Base-by-base conservation (phyloP, 2,113 vertebrate species). In the Oreamnos americanus region DNA sequence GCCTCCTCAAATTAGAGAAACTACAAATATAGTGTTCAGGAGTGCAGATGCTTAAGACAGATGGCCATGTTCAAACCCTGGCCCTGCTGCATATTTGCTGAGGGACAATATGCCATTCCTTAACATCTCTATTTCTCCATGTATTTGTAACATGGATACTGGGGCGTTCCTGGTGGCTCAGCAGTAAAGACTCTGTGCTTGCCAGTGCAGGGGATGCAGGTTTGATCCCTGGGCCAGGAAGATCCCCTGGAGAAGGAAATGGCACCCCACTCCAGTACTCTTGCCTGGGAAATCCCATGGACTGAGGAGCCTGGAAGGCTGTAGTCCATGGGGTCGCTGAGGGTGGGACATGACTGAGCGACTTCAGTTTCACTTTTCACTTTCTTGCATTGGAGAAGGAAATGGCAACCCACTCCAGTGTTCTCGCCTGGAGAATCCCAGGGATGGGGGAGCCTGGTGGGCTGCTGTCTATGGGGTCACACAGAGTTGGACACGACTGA, bases 121-220 rank as follows among this genome's bases (percentile, higher is more conserved):
- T 78, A 71, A 19, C 5, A 33, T 67, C n/a, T 85, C 67, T 71
- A 25, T 53, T 78, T 85, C 45, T 92, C 49, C 39, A 43, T 92
- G 36, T 58, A n/a, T 81, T 87, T 82, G 36, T 62, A 49, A 86
- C 51, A 25, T 64, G 47, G 36, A 79, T 60, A 26, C 15, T 43
- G 39, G 39, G 71, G 39, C 0, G 0, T 14, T 15, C 13, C 71
- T 76, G 39, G 6, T 26, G 39, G 71, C 71, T 76, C 12, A 26
- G 71, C 0, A 1, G 39, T 43, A 76, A 43, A 26, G 39, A 26
- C 39, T 76, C 39, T 76, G n/a, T 71, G 36, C 39, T 76, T 43
- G 5, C 36, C 71, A 76, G 43, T 43, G 12, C 23, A 43, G 23
- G 39, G 39, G 39, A 43, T 76, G 21, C 23, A 14, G 12, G 6